Base-by-base conservation (phyloP, 1,140 invertebrate species). In the Calliopsis andreniformis region DNA sequence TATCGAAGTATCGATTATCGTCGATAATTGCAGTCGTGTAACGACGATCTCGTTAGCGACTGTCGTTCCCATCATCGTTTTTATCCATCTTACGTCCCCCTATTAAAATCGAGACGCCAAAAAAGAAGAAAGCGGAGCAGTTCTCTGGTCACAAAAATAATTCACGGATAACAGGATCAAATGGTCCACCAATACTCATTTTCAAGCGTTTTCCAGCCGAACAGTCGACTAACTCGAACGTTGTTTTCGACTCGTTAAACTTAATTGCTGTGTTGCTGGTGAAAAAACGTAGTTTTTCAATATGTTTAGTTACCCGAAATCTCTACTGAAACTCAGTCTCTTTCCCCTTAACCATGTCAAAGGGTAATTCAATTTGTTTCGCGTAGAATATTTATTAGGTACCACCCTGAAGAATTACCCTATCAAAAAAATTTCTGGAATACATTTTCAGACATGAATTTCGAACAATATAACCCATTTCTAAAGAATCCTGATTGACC, bases 21-120 rank as follows among this genome's bases (percentile, higher is more conserved):
- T 75, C 86, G 79, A 87, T 87, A 88, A 88, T 87, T 87, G 83
- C 73, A 69, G 62, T 59, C 79, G 78, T 78, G 79, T 83, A 87
- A 85, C 80, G 86, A 87, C 78, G 68, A 51, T 69, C 77, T 88
- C 87, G 85, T 88, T 88, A 88, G 45, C 73, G 79, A 59, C 78
- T 66, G 78, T 80, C 76, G 86, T 73, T 63, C 63, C 43, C 32
- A 2, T 35, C 53, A 39, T 61, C 79, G 45, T 81, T 83, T n/a
- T 76, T 77, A 56, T 69, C 72, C 64, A 49, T 78, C 76, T 83
- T 83, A 58, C 62, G 28, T 76, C 58, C 76, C 28, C 45, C 58
- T 80, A 87, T 87, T 87, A 87, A 85, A 81, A 86, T 87, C 76
- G 53, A 59, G 64, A 69, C 55, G 53, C 14, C 55, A 53, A 18